A percentile compares a stretch with the other conserved stretches of the same genome.
These are phyloP conservation scores for Pachycephala philippinensis DNA, from an alignment of 2,113 vertebrate species.

Conservation along the genomic window DNA sequence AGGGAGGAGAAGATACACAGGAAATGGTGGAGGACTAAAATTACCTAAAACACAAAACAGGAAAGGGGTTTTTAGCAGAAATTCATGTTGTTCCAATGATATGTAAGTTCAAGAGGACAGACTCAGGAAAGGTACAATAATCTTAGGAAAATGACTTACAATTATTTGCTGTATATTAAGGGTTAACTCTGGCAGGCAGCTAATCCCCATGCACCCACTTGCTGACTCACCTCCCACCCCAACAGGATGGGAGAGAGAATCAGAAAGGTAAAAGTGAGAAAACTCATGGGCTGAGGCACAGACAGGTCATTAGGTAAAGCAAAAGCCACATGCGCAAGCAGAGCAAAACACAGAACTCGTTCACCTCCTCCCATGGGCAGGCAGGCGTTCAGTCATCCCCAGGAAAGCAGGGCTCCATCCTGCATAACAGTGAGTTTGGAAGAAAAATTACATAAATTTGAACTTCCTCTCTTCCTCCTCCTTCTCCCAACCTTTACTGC, in stretches of 20 bases:
- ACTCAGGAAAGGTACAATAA: not conserved
- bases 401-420: not conserved
- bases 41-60: not conserved
- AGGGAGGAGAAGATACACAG: not conserved
- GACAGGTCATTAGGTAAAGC: not conserved
- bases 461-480: not conserved
- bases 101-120: not conserved
- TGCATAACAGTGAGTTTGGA: fast-evolving
- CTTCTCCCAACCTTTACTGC: not conserved
- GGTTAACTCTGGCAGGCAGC: not conserved
- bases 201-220: not conserved
- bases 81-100: not conserved
- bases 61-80: not conserved
- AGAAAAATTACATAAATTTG: not conserved
- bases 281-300: not conserved
- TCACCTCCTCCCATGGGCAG: not conserved
- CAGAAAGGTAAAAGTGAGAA: not conserved
- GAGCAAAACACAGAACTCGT: not conserved
- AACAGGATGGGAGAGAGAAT: not conserved
- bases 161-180: not conserved
- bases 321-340: fast-evolving
- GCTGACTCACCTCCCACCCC: not conserved
- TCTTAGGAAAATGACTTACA: not conserved
- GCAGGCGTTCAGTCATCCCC: not conserved
- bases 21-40: not conserved